Conservation (phyloP, 1,140 invertebrate genomes). For the Diorhabda elongata region DNA sequence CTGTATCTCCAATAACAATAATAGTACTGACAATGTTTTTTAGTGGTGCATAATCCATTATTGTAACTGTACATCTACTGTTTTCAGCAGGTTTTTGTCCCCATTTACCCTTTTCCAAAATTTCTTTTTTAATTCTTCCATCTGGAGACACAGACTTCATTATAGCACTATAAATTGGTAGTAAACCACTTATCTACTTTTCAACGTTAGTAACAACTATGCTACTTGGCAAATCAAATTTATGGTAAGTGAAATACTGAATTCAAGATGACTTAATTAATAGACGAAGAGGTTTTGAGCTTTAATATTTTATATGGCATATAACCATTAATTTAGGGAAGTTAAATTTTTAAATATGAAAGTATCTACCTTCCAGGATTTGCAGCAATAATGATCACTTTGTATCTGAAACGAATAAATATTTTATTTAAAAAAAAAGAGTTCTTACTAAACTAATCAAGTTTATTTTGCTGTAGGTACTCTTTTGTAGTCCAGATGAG, state of each 20-base stretch:
- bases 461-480: too few relatives aligned
- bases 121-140: slow-evolving; percentile 37
- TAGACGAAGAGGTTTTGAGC: slow-evolving; percentile 41
- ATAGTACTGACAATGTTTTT: slow-evolving; percentile 23
- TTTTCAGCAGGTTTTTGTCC: slow-evolving; percentile 41
- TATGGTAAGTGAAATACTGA: slow-evolving; percentile 42
- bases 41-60: slow-evolving; percentile 28
- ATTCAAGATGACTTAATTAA: slow-evolving; percentile 39
- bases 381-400: slow-evolving; percentile 43
- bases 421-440: slow-evolving; percentile 1
- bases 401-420: slow-evolving; percentile 37
- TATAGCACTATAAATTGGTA: slow-evolving; percentile 42
- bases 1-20: slow-evolving; percentile 35
- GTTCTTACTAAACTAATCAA: too few relatives aligned
- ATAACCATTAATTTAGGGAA: slow-evolving; percentile 37
- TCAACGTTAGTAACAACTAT: slow-evolving; percentile 35
- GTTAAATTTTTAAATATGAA: slow-evolving; percentile 44
- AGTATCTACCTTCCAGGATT: slow-evolving; percentile 47
- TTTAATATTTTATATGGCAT: slow-evolving; percentile 40
- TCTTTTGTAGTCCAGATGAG: too few relatives aligned
- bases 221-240: slow-evolving; percentile 32
- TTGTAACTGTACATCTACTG: slow-evolving; percentile 36
- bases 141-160: slow-evolving; percentile 32
- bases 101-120: slow-evolving; percentile 25
- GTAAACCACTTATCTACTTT: slow-evolving; percentile 28